Conservation (phyloP, 1,140 invertebrate genomes). For the Apis laboriosa region DNA sequence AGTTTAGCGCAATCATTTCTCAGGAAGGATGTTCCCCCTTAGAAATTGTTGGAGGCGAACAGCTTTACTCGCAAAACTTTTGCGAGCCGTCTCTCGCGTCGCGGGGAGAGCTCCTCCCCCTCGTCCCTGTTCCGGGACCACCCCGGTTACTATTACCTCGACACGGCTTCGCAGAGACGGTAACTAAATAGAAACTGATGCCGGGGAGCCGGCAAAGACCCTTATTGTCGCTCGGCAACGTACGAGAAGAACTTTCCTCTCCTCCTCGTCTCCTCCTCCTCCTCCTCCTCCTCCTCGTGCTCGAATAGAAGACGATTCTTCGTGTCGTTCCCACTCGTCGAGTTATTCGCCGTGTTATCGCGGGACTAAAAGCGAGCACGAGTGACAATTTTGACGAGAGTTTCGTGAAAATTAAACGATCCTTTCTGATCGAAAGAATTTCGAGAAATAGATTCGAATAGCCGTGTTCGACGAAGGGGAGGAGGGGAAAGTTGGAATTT, state of each 20-base stretch:
- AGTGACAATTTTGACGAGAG: not conserved
- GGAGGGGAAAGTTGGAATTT: conserved; percentile 49
- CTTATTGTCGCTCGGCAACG: conserved; percentile 72
- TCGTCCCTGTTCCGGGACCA: conserved; percentile 21
- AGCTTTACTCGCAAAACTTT: conserved; percentile 64
- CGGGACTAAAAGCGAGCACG: conserved; percentile 72
- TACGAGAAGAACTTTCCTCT: conserved; percentile 69
- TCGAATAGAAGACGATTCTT: conserved; percentile 77
- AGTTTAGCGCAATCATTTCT: conserved; percentile 67
- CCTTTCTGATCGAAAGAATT: too few species aligned
- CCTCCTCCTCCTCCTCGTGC: conserved; percentile 59
- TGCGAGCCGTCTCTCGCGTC: conserved; percentile 59
- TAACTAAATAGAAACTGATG: conserved; percentile 75
- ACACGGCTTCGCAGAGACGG: conserved; percentile 63
- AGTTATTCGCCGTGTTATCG: conserved; percentile 34
- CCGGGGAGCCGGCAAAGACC: conserved; percentile 65
- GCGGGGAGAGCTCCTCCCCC: conserved; percentile 4
- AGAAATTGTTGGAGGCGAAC: conserved; percentile 66
- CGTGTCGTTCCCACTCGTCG: conserved; percentile 67
- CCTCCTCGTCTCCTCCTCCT: conserved; percentile 65
- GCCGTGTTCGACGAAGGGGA: not conserved
- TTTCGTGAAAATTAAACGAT: too few species aligned
- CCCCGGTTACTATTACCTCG: conserved; percentile 68
- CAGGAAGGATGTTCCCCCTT: conserved; percentile 66
- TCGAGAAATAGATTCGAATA: conserved; percentile 18